These are phyloP conservation scores for Subacronicta megacephala DNA, from an alignment of 2,888 invertebrate genomes.

Conservation along the genomic window DNA sequence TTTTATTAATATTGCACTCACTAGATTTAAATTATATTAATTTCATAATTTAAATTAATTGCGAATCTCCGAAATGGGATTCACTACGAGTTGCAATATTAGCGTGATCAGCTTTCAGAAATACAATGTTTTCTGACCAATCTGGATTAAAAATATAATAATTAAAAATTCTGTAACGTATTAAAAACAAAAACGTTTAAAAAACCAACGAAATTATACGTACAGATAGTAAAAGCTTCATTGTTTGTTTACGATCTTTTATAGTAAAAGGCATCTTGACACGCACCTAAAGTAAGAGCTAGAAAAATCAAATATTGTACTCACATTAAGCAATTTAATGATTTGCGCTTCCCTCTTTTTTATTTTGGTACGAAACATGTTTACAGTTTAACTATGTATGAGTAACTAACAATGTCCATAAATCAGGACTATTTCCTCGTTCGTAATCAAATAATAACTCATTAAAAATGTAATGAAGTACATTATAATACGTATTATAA, in stretches of 20 bases:
- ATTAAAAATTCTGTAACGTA: too few species aligned
- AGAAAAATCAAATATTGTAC: conserved; percentile 49
- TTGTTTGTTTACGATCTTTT: conserved; percentile 52
- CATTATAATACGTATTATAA: too few species aligned
- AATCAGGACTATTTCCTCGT: conserved; percentile 29
- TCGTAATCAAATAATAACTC: conserved; percentile 11
- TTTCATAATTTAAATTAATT: too few species aligned
- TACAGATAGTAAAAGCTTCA: conserved; percentile 33
- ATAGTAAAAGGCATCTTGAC: conserved; percentile 58
- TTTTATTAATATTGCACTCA: too few species aligned
- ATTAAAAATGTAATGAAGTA: neutral
- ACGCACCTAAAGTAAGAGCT: neutral
- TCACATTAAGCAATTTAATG: conserved; percentile 69
- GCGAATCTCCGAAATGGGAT: too few species aligned
- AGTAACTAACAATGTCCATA: conserved; percentile 8
- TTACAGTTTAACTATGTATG: neutral
- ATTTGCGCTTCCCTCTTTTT: conserved; percentile 71
- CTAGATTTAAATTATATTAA: too few species aligned
- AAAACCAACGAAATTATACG: conserved; percentile 7
- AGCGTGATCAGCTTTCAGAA: too few species aligned
- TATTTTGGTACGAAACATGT: conserved; percentile 73
- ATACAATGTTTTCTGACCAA: too few species aligned
- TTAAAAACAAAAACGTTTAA: neutral
- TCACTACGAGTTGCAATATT: too few species aligned
- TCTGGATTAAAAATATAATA: too few species aligned